Conservation (phyloP, 2,113 vertebrate genomes). For the Paedocypris sp. region DNA sequence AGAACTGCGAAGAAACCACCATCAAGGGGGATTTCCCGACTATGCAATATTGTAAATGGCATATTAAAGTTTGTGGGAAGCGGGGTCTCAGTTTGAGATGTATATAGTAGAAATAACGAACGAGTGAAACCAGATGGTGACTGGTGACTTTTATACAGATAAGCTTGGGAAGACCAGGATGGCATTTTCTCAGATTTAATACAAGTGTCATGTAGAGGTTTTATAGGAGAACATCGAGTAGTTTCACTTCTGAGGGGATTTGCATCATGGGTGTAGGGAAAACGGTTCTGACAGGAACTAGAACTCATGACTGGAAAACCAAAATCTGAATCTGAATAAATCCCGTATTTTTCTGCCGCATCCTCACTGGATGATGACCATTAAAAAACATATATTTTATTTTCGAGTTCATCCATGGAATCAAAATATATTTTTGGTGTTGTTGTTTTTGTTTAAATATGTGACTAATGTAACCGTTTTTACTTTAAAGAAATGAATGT, state of each 20-base stretch:
- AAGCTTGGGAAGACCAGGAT: background rate
- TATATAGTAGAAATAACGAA: conserved; percentile 1
- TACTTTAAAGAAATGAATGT: conserved; percentile 52
- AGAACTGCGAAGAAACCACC: background rate
- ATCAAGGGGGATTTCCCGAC: conserved; percentile 12
- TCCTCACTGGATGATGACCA: background rate
- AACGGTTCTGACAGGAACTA: conserved; percentile 19
- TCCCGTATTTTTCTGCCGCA: background rate
- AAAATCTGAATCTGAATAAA: conserved; percentile 1
- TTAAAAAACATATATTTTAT: background rate
- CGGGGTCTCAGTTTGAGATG: background rate
- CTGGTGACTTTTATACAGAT: background rate
- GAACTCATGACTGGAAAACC: conserved; percentile 17
- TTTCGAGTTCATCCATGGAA: background rate
- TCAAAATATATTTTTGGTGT: background rate
- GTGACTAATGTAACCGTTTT: conserved; percentile 71
- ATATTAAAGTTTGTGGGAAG: background rate
- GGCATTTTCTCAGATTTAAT: background rate
- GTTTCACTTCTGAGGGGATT: background rate
- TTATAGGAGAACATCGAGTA: no score
- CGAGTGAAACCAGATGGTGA: conserved; percentile 5
- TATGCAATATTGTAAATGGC: conserved; percentile 19
- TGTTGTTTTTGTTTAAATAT: background rate
- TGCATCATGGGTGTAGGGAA: conserved; percentile 3
- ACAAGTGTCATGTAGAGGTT: no score